Conservation (phyloP, 2,113 vertebrate genomes). For the Theristicus caerulescens region DNA sequence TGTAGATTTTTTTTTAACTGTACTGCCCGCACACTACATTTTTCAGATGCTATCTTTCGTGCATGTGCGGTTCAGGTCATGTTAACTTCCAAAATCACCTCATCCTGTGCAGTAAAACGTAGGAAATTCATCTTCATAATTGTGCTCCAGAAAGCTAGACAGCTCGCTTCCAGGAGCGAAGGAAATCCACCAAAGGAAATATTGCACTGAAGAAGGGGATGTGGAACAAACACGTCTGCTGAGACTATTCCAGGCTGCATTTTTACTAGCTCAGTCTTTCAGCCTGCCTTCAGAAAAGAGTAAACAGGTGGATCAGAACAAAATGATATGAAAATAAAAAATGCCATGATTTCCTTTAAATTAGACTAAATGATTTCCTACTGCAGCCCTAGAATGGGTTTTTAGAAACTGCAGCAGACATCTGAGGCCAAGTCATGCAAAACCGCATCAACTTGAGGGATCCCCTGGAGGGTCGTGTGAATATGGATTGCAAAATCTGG, state of each 20-base stretch:
- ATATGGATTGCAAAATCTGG: conserved; percentile 43
- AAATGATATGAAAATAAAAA: conserved; percentile 39
- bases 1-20: not conserved
- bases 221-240: not conserved
- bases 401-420: conserved; percentile 38
- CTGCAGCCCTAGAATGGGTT: not conserved
- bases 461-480: conserved; percentile 37
- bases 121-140: not conserved
- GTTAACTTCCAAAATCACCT: conserved; percentile 12
- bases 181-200: conserved; percentile 49
- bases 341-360: conserved; percentile 21
- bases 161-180: conserved; percentile 39
- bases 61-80: not conserved
- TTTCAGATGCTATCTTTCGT: not conserved
- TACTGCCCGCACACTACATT: not conserved
- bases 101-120: not conserved
- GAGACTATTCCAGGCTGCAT: not conserved
- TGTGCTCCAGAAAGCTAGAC: not conserved
- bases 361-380: conserved; percentile 56
- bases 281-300: not conserved
- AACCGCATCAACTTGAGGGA: conserved; percentile 32
- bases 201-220: not conserved
- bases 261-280: not conserved
- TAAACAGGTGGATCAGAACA: conserved; percentile 4
- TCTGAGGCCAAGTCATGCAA: conserved; percentile 44